phyloP scores from a whole-genome alignment of 2,888 invertebrate genomes.

The Prionchulus punctatus region DNA sequence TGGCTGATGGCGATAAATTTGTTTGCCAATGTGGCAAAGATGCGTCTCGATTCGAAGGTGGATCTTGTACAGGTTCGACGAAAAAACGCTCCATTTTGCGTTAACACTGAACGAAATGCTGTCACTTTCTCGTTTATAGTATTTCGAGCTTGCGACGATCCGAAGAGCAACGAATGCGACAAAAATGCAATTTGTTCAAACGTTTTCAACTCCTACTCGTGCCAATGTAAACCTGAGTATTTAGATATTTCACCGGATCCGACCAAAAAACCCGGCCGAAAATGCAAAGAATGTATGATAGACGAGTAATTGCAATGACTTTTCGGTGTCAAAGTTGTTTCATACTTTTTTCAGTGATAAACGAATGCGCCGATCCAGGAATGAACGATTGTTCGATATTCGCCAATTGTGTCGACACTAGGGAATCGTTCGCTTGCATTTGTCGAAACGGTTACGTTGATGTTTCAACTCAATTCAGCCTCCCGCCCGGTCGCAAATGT shows the following conservation, averaged over 20 bases:
- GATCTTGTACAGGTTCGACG: conserved; percentile 24
- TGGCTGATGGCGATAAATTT: conserved; percentile 14
- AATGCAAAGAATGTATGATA: conserved; percentile 27
- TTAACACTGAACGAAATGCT: background rate
- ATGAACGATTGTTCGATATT: conserved; percentile 26
- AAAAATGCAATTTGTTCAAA: conserved; percentile 28
- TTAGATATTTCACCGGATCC: conserved; percentile 19
- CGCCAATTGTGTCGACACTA: conserved; percentile 17
- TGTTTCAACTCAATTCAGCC: conserved; percentile 22
- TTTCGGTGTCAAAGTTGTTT: background rate
- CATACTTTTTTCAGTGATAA: conserved; percentile 20
- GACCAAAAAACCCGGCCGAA: conserved; percentile 21
- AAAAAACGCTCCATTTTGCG: no score
- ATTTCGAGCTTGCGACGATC: conserved; percentile 22
- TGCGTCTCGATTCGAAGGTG: conserved; percentile 25
- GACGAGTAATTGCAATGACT: background rate
- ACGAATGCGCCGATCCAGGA: conserved; percentile 28
- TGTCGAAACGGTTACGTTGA: conserved; percentile 26
- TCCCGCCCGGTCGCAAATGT: conserved; percentile 27
- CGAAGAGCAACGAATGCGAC: conserved; percentile 19
- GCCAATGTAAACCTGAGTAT: conserved; percentile 24
- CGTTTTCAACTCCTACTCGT: conserved; percentile 24
- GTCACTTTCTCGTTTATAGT: conserved; percentile 15
- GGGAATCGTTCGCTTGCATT: conserved; percentile 23
- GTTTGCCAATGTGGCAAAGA: conserved; percentile 25